Evolutionary conservation across 1,140 invertebrate species (phyloP), one percentile per base, ranked within the genome.

Genomic region (Drosophila varians): DNA sequence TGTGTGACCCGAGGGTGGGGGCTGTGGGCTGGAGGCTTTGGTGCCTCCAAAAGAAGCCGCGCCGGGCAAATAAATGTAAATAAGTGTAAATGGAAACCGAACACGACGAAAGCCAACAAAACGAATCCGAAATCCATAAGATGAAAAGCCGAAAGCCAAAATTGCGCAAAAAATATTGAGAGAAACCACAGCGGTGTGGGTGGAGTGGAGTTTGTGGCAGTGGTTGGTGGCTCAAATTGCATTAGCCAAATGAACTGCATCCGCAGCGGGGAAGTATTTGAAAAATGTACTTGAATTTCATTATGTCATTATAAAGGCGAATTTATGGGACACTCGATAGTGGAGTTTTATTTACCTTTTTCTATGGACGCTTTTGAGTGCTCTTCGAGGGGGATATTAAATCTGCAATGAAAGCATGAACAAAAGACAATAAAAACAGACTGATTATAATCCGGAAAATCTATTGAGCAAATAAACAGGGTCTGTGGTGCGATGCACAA

Each of bases 101-200:
- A 36, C 28, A 36, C 38, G 14, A 26, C 11, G 7, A 45, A 16
- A 28, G 7, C 7, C 23, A 31, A 45, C 18, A 31, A 14, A 46
- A 23, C 34, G 25, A 62, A 21, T 46, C 53, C 23, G 47, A n/a
- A n/a, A n/a, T n/a, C 21, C 21, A 21, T 53, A 72, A 74, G 69
- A 74, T 74, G 70, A 65, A 74, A 74, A 74, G 4, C 60, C 57
- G 38, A 74, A 73, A 73, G 54, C 73, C 49, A 45, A 73, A 73
- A 62, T 84, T 70, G 80, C 80, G 57, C 77, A 80, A 87, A 73
- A 80, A 84, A 80, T 86, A 69, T 69, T 86, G 72, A 80, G 55
- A 38, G 60, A 34, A 26, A 47, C 68, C 57, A 54, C 26, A 48
- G 18, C 16, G 34, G 51, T 34, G 58, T 65, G 60, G 60, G 60